Conservation (phyloP, 2,113 vertebrate species). For the Upupa epops region DNA sequence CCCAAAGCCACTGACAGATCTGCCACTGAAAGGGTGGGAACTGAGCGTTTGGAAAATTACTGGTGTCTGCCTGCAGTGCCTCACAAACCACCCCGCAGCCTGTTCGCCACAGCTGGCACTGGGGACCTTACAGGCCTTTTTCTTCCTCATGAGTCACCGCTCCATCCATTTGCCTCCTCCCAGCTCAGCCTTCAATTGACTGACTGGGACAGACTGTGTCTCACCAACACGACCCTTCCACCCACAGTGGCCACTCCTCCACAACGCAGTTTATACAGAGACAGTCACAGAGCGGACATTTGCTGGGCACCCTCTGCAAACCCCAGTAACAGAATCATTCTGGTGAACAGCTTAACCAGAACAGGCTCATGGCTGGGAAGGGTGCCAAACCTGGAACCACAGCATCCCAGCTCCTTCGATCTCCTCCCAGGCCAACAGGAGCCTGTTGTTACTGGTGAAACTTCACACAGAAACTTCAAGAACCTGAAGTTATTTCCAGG, state of each 20-base stretch:
- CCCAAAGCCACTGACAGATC: neutral
- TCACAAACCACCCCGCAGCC: neutral
- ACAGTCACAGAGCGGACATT: accelerated
- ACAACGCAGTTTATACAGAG: neutral
- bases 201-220: neutral
- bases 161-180: neutral
- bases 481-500: neutral
- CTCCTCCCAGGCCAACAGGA: neutral
- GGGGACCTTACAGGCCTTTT: neutral
- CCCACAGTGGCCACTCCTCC: neutral
- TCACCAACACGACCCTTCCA: accelerated
- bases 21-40: neutral
- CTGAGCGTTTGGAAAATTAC: accelerated
- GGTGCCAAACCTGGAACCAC: neutral
- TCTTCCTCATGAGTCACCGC: neutral
- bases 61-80: neutral
- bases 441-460: neutral
- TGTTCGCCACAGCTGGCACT: neutral
- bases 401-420: accelerated
- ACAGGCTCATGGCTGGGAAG: too few relatives aligned
- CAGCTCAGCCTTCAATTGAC: neutral
- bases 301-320: neutral
- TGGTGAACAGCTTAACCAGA: neutral
- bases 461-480: neutral
- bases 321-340: neutral